Evolutionary conservation across 1,140 invertebrate genomes (phyloP), one percentile per base, ranked within the genome.

Genomic region (Drosophila pachea): DNA sequence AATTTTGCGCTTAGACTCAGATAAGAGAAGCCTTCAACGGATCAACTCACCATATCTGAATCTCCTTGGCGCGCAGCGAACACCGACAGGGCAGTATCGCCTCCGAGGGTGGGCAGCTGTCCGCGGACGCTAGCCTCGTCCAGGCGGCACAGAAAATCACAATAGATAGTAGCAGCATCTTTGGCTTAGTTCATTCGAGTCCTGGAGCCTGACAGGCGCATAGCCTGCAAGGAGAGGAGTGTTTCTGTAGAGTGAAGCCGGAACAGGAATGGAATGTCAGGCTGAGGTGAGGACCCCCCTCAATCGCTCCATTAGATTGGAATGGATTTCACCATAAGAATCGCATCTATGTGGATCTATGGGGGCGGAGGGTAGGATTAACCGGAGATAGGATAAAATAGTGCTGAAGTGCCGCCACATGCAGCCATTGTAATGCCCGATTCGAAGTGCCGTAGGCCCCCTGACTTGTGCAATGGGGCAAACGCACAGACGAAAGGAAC

Each of bases 61-160:
- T 90, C 70, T 91, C 90, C 42, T 89, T 89, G 60, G 81, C 89
- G 9, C 89, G 73, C 31, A 90, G 76, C 8, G 90, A 86, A 74
- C 91, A 91, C 40, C 90, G 79, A 74, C 91, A 91, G 8, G 91
- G 91, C 58, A 91, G 63, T 50, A 91, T 91, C 7, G 88, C 87
- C 68, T 90, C 89, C 0, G 90, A 89, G 14, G 90, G 90, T 22
- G 91, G 91, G 77, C 91, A 91, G 74, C 79, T 88, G 16, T 87
- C 87, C 3, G 87, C 79, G 11, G 16, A 47, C 14, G 47, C 68
- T 0, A 59, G 40, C 4, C 32, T 56, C 12, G 66, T 14, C 49
- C 67, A 76, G 48, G 53, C 48, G 35, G 33, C 63, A 8, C 76
- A 68, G 7, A 77, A 36, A 8, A 86, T 40, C 4, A 78, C 32